Conservation (phyloP, 2,113 vertebrate genomes). For the Sialia sialis region DNA sequence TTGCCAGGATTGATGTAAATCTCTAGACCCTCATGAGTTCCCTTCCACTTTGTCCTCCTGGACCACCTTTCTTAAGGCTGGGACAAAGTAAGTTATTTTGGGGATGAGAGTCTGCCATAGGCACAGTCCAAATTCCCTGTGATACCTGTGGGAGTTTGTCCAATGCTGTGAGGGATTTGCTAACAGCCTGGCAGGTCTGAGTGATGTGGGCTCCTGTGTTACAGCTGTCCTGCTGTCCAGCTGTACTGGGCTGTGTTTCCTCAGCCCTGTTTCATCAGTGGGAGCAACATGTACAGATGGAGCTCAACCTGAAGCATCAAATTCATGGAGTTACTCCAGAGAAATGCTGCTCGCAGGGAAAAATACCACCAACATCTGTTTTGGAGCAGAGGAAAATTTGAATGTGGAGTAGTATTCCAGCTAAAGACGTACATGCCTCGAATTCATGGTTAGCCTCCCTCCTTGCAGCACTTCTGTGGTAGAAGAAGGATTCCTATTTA, state of each 20-base stretch:
- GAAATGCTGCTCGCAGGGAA: not conserved
- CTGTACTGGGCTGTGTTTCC: not conserved
- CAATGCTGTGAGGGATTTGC: not conserved
- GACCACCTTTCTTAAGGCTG: not conserved
- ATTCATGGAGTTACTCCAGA: not conserved
- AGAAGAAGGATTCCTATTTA: not conserved
- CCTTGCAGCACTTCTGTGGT: not conserved
- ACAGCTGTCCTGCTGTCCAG: not conserved
- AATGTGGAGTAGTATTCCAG: not conserved
- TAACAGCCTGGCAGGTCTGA: not conserved
- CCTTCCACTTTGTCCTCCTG: not conserved
- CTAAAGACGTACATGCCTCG: not conserved
- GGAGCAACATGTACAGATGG: not conserved
- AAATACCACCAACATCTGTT: not conserved
- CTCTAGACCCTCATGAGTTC: not conserved
- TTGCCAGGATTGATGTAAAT: not conserved
- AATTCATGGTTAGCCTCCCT: not conserved
- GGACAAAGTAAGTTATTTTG: not conserved
- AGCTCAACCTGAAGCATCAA: not conserved
- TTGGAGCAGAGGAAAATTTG: not conserved
- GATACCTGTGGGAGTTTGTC: not conserved
- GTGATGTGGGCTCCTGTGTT: not conserved
- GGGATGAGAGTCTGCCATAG: not conserved
- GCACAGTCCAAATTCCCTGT: not conserved
- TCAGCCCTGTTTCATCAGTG: not conserved